Evolutionary conservation across 2,888 invertebrate genomes (phyloP).

Genomic region (Andrena marginata): DNA sequence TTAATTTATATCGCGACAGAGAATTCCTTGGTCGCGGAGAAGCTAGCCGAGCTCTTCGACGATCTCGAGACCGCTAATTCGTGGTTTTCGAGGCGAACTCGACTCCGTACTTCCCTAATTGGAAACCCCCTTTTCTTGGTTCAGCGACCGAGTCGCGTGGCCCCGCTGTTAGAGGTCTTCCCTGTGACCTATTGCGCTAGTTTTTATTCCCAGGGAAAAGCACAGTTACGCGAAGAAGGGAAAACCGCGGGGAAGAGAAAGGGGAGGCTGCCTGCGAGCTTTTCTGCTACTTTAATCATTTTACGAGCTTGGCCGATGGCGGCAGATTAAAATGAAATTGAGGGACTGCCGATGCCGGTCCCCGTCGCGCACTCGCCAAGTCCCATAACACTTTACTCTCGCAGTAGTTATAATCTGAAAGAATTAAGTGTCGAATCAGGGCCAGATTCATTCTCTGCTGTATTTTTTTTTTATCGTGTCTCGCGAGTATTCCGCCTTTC

Average conservation of each 20-base stretch:
- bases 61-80: conserved; percentile 60
- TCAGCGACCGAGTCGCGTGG: conserved; percentile 46
- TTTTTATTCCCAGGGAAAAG: conserved; percentile 42
- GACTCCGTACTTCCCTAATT: conserved; percentile 74
- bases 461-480: not conserved
- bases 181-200: conserved; percentile 65
- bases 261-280: not conserved
- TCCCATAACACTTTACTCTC: conserved; percentile 12
- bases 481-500: not conserved
- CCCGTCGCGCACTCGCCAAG: not conserved
- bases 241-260: not conserved
- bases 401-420: conserved; percentile 13
- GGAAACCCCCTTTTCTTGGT: conserved; percentile 69
- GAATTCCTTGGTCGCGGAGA: conserved; percentile 10
- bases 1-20: conserved; percentile 40
- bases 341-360: not conserved
- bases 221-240: not conserved
- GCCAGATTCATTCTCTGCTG: not conserved
- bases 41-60: conserved; percentile 34
- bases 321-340: conserved; percentile 11
- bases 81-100: conserved; percentile 74
- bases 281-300: conserved; percentile 42
- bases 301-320: conserved; percentile 31
- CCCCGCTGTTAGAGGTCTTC: conserved; percentile 60
- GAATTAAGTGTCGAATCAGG: conserved; percentile 42